A percentile compares a stretch with the other conserved stretches of the same genome.
These are phyloP conservation scores for Ophiodon elongatus DNA, from an alignment of 2,113 vertebrate genomes.

Conservation along the genomic window DNA sequence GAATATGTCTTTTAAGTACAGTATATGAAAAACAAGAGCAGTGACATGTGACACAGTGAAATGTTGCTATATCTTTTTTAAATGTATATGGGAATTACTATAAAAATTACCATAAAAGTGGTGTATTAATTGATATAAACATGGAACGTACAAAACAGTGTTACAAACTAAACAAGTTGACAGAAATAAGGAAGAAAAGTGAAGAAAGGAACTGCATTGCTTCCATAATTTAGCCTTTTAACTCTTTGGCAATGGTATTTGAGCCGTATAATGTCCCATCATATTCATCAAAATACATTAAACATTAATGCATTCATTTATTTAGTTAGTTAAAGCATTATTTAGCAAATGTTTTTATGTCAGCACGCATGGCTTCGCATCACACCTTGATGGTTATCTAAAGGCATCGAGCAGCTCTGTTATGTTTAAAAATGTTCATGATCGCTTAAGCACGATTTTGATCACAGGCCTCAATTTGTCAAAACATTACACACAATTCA, in stretches of 20 bases:
- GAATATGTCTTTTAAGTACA: neutral
- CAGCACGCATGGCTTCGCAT: slow-evolving; percentile 16
- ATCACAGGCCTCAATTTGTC: neutral
- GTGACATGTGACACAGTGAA: neutral
- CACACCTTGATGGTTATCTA: neutral
- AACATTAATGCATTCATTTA: slow-evolving; percentile 21
- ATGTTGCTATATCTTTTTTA: neutral
- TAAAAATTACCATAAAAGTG: no score
- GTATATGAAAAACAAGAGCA: neutral
- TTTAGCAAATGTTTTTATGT: slow-evolving; percentile 32
- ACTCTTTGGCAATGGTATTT: slow-evolving; percentile 13
- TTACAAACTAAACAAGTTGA: slow-evolving; percentile 1
- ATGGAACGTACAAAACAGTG: neutral
- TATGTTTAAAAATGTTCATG: neutral
- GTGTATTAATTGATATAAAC: neutral
- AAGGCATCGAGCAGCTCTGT: slow-evolving; percentile 12
- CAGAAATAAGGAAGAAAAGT: slow-evolving; percentile 5
- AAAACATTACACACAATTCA: neutral
- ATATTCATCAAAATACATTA: slow-evolving; percentile 45
- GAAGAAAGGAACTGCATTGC: neutral
- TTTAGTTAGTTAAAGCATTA: slow-evolving; percentile 36
- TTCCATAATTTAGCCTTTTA: slow-evolving; percentile 5
- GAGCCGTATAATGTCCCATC: slow-evolving; percentile 29
- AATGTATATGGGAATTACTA: neutral
- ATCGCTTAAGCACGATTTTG: neutral